phyloP scores from a whole-genome alignment of 2,888 invertebrate species.

The Notodonta ziczac region DNA sequence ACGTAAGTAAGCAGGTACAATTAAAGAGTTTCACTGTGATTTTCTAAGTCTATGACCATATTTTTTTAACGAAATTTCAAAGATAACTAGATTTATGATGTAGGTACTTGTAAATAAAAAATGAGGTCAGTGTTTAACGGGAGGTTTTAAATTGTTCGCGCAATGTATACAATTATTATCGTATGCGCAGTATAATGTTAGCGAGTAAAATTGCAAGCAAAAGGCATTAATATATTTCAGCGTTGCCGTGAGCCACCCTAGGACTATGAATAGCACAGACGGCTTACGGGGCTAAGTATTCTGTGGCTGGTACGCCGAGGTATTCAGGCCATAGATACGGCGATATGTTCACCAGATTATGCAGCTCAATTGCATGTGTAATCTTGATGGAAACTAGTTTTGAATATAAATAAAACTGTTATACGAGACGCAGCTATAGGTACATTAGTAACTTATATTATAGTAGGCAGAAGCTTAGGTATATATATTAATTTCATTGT shows the following conservation, averaged over 20 bases:
- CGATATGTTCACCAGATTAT: constrained; percentile 7
- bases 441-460: too few relatives aligned
- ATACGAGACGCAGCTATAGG: too few relatives aligned
- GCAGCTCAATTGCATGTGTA: constrained; percentile 10
- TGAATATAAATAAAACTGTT: neutral
- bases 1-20: too few relatives aligned
- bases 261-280: constrained; percentile 9
- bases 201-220: neutral
- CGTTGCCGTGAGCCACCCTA: neutral
- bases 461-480: too few relatives aligned
- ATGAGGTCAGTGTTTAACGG: too few relatives aligned
- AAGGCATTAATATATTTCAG: neutral
- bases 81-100: too few relatives aligned
- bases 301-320: constrained; percentile 29
- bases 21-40: too few relatives aligned
- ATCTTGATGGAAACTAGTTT: neutral
- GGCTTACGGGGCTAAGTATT: constrained; percentile 9
- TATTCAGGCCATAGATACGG: constrained; percentile 27
- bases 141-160: too few relatives aligned
- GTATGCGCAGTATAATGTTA: neutral
- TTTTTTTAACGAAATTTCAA: too few relatives aligned
- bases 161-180: neutral
- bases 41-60: too few relatives aligned
- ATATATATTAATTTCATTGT: too few relatives aligned
- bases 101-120: too few relatives aligned